These are phyloP conservation scores for Phocoena sinus DNA, from an alignment of 2,113 vertebrate genomes.

Conservation along the genomic window DNA sequence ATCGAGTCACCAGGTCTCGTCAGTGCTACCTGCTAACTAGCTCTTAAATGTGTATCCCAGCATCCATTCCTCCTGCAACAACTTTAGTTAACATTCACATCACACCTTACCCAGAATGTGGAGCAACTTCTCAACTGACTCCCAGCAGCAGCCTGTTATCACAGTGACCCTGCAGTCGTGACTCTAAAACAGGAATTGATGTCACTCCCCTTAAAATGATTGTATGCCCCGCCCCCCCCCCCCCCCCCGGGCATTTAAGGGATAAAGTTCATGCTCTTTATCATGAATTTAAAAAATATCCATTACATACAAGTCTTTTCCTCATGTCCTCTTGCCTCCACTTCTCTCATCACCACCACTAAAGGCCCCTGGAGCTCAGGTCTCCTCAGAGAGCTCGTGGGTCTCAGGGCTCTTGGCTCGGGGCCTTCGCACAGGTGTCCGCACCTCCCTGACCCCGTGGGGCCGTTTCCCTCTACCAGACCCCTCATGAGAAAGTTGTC, in stretches of 20 bases:
- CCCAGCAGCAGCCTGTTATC: background rate
- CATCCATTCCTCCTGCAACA: rapidly evolving
- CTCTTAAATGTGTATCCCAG: background rate
- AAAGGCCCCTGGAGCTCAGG: too few relatives aligned
- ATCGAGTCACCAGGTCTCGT: rapidly evolving
- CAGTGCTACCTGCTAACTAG: background rate
- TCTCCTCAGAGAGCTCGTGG: background rate
- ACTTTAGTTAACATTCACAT: rapidly evolving
- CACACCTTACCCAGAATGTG: background rate
- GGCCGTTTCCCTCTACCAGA: background rate
- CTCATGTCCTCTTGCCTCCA: background rate
- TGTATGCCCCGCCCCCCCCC: background rate
- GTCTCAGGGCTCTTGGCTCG: background rate
- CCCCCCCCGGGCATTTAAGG: background rate
- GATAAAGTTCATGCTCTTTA: background rate
- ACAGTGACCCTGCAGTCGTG: background rate
- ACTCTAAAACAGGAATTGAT: background rate
- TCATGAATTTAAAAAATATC: background rate
- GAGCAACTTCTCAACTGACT: background rate
- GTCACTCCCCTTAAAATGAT: background rate
- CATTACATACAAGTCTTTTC: background rate
- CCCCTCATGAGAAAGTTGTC: background rate
- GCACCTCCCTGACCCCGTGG: background rate
- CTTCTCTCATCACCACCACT: too few relatives aligned
- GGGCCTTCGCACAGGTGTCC: background rate